Percentiles rank a stretch among this genome's conserved stretches.
phyloP scores from a whole-genome alignment of 2,888 invertebrate species.

The Toxonevra muliebris region DNA sequence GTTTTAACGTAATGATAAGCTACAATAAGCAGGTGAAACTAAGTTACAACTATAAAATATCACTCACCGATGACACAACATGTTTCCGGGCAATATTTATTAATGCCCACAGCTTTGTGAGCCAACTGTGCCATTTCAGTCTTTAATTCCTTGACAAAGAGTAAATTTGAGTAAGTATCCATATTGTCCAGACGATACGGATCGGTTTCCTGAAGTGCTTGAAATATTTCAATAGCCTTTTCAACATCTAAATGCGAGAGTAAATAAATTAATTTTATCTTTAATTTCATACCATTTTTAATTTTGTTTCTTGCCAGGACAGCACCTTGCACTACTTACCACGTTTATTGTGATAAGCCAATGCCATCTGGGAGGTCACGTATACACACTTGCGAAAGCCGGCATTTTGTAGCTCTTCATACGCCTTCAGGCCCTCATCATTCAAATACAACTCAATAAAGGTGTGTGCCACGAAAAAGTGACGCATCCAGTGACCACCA shows the following conservation, averaged over 20 bases:
- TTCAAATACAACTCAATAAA: slow-evolving; percentile 90
- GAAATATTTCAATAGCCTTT: slow-evolving; percentile 85
- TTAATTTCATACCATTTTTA: no score
- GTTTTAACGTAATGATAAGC: background rate
- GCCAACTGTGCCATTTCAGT: slow-evolving; percentile 93
- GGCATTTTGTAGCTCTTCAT: slow-evolving; percentile 76
- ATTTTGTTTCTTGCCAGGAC: slow-evolving; percentile 1
- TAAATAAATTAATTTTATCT: slow-evolving; percentile 2
- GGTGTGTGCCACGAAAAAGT: slow-evolving; percentile 90
- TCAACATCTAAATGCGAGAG: slow-evolving; percentile 76
- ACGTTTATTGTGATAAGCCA: slow-evolving; percentile 91
- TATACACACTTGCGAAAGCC: slow-evolving; percentile 91
- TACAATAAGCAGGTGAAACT: slow-evolving; percentile 15
- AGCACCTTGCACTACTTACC: slow-evolving; percentile 66
- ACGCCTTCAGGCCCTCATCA: slow-evolving; percentile 88
- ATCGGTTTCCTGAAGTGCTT: slow-evolving; percentile 83
- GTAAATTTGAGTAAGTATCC: slow-evolving; percentile 94
- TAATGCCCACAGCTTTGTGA: slow-evolving; percentile 90
- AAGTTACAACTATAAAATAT: slow-evolving; percentile 2
- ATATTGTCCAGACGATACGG: slow-evolving; percentile 95
- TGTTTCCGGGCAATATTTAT: slow-evolving; percentile 96
- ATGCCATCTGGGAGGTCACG: slow-evolving; percentile 90
- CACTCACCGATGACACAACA: slow-evolving; percentile 90
- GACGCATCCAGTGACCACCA: slow-evolving; percentile 94
- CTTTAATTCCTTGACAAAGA: slow-evolving; percentile 93